Evolutionary conservation across 2,888 invertebrate genomes (phyloP), one percentile per base, ranked within the genome.

Genomic region (Xestia xanthographa): DNA sequence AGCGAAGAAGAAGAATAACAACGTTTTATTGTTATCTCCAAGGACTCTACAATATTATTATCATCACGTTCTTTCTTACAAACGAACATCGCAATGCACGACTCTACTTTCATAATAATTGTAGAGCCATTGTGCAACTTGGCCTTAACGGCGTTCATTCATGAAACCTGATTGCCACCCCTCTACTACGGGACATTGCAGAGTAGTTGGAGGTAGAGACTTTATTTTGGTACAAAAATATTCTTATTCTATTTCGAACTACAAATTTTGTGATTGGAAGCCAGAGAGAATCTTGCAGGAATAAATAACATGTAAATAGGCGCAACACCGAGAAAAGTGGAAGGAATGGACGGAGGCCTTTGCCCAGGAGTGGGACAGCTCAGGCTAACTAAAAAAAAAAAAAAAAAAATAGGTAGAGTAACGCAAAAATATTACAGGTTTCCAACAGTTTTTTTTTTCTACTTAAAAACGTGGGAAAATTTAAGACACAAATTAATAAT

Each of bases 91-190:
- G 60, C 22, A 74, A 66, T 14, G 5, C n/a, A 62, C 22, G 26
- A 38, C 67, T 77, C 56, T 53, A 48, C 58, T 69, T 62, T 43
- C n/a, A 22, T 22, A 43, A 50, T 38, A 53, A 29, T 34, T 68
- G 41, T 69, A 58, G 53, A 68, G 43, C 60, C 45, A 72, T 70
- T 71, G 48, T 74, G 53, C 22, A 58, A 62, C 85, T 72, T 68
- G 74, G 60, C 77, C 84, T 87, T 88, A 79, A 83, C 71, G 43
- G 48, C 70, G 29, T 79, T 72, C 84, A 82, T 82, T 77, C 77
- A 77, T 87, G 83, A 90, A 90, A 88, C 80, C 72, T 68, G 86
- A 84, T 85, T 83, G 66, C 74, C 69, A 85, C 85, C 84, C 89
- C 84, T 84, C 85, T 68, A 74, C 72, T 71, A 58, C 68, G 56